A percentile compares a stretch with the other conserved stretches of the same genome.
phyloP scores from a whole-genome alignment of 2,797 vertebrate genomes.

The Percopsis omiscomaycus region DNA sequence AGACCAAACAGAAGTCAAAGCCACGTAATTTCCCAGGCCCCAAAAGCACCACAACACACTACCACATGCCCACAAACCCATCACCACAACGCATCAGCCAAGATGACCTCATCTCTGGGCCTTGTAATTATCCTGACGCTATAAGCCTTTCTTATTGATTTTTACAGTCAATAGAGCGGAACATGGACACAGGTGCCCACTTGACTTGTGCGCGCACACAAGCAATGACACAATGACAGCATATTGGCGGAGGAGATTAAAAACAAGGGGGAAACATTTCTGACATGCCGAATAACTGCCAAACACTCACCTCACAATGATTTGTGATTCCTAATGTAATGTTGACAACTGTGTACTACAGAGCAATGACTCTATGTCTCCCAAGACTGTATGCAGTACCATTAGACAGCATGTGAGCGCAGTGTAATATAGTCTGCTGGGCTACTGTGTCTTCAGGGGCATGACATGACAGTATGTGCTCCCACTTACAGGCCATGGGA shows the following conservation, averaged over 20 bases:
- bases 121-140: conserved; percentile 1
- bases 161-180: not conserved
- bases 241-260: too few relatives aligned
- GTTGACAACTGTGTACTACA: conserved; percentile 7
- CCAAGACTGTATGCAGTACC: not conserved
- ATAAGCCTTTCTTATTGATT: conserved; percentile 10
- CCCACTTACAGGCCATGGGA: conserved; percentile 19
- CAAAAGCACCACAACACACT: conserved; percentile 11
- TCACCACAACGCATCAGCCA: conserved; percentile 1
- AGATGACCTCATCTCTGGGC: conserved; percentile 14
- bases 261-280: not conserved
- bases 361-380: conserved; percentile 33
- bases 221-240: not conserved
- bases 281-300: not conserved
- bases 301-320: not conserved
- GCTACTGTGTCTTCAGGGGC: conserved; percentile 29
- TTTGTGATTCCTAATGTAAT: conserved; percentile 15
- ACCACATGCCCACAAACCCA: conserved; percentile 7
- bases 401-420: conserved; percentile 6
- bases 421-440: conserved; percentile 21
- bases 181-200: not conserved
- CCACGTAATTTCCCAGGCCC: conserved; percentile 30
- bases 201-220: not conserved
- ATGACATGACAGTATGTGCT: conserved; percentile 13
- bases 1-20: conserved; percentile 63